These are phyloP conservation scores for Apamea monoglypha DNA, from an alignment of 2,888 invertebrate genomes.

Conservation along the genomic window DNA sequence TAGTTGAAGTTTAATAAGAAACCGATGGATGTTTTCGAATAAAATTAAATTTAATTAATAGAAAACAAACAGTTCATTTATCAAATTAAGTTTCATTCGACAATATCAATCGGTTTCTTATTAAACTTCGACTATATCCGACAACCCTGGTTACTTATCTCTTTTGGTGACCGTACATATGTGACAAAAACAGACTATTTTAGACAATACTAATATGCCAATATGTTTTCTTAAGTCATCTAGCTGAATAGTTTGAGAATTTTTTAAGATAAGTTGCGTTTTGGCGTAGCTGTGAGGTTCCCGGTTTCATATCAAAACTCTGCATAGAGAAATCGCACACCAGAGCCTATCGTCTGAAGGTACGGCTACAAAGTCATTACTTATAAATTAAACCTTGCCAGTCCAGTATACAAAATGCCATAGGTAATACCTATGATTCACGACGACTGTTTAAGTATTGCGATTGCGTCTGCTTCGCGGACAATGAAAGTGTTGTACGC, in stretches of 20 bases:
- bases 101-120: too few relatives aligned
- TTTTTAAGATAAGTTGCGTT: neutral
- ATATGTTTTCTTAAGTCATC: conserved; percentile 15
- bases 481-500: too few relatives aligned
- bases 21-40: too few relatives aligned
- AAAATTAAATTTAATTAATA: too few relatives aligned
- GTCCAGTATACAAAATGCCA: neutral
- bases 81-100: too few relatives aligned
- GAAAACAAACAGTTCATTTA: too few relatives aligned
- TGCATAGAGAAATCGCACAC: neutral
- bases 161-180: too few relatives aligned
- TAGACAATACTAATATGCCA: conserved; percentile 8
- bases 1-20: too few relatives aligned
- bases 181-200: conserved; percentile 25
- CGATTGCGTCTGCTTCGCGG: too few relatives aligned
- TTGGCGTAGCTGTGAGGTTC: neutral
- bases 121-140: too few relatives aligned
- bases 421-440: neutral
- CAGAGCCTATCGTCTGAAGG: neutral
- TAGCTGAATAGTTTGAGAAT: conserved; percentile 5
- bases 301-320: neutral
- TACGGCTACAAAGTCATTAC: neutral
- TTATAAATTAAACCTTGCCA: neutral
- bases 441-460: neutral
- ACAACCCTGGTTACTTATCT: too few relatives aligned